Evolutionary conservation across 2,113 vertebrate genomes (phyloP), one percentile per base, ranked within the genome.

Genomic region (Acrocephalus arundinaceus): DNA sequence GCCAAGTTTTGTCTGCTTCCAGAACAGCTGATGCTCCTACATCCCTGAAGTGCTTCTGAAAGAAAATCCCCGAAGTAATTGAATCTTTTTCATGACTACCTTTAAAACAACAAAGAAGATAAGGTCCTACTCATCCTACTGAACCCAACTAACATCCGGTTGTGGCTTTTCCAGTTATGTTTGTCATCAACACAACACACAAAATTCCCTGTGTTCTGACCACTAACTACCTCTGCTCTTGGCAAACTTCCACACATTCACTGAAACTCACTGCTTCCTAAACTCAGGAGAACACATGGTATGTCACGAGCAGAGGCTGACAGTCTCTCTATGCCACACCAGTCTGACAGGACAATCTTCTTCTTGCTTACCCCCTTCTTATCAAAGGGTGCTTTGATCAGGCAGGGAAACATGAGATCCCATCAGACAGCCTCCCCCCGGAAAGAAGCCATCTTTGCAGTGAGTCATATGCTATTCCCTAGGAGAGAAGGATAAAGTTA

Each of bases 251-350:
- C 75, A 66, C 63, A 65, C 51, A 20, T 39, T 82, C 59, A 58
- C 33, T 88, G 57, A 73, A 62, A 65, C 71, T 66, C 30, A 27
- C 49, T 37, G 67, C 45, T 90, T 74, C 72, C 80, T 66, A 37
- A 85, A 92, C 65, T 92, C 94, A 92, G 91, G 89, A 89, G 95
- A 90, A 86, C 91, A 76, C 74, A 73, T 19, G 43, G 31, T 31
- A n/a, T 57, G 31, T 91, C 67, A 58, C 0, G 0, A 79, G 57
- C 13, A 20, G 62, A 72, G 41, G 45, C 45, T 2, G 10, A 59
- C 9, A 25, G n/a, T 35, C n/a, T 25, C 58, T 35, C 23, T 24
- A 16, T 35, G 58, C n/a, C 59, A 63, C 21, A 46, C 14, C 25
- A 37, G 22, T 20, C 41, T 35, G 55, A 74, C 19, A 41, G 61